Base-by-base conservation (phyloP, 1,140 invertebrate genomes). In the Amyelois transitella region DNA sequence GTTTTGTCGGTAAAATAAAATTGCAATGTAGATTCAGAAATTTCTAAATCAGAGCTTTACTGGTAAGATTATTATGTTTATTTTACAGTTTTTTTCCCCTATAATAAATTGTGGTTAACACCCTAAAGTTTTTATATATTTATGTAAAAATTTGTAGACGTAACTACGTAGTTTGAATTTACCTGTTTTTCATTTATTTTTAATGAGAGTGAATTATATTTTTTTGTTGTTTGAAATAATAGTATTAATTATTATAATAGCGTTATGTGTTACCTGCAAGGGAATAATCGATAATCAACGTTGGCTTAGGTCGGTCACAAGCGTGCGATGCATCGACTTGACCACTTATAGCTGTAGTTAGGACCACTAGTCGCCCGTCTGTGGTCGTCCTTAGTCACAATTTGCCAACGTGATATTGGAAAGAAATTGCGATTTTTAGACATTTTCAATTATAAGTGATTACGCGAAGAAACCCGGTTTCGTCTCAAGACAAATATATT, bases 211-310 rank as follows among this genome's bases (percentile, higher is more conserved):
- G 77, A 75, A 63, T 62, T 71, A 75, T 77, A 72, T 80, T 73
- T 77, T 77, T 81, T 82, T 80, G 74, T 81, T 75, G 78, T 82
- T 85, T 85, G 77, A 64, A 48, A 58, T 61, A 53, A 74, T 84
- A 84, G 77, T 78, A 75, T 75, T 81, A 83, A 71, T 75, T 82
- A 45, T 75, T 81, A 45, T n/a, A n/a, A n/a, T 45, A 85, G 81
- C 65, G 65, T 74, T 77, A 77, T 62, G 53, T 53, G 48, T 65
- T 49, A 53, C 64, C 72, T 71, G 75, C 59, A 58, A 65, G 72
- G 66, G 67, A 54, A 54, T 60, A 50, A 53, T 62, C 56, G 47
- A 44, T 51, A 49, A 38, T n/a, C n/a, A 25, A 18, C 45, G 45
- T 48, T 48, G 19, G 45, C 20, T 48, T 21, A 48, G 45, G 18